phyloP scores from a whole-genome alignment of 2,888 invertebrate species.

The Saturnia japonica region DNA sequence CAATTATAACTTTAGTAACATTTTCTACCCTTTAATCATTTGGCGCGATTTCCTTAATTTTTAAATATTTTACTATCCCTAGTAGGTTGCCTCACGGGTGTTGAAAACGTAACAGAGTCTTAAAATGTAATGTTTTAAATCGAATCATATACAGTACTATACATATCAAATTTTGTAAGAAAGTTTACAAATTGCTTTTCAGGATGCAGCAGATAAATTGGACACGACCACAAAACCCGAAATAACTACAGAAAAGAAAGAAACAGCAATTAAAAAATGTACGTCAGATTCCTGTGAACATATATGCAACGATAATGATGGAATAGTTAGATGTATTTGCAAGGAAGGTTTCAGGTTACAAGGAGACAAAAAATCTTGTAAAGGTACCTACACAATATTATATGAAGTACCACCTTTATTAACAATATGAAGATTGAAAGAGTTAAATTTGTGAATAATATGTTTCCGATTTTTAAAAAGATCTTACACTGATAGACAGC shows the following conservation, averaged over 20 bases:
- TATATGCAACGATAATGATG: conserved; percentile 58
- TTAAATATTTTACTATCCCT: too few relatives aligned
- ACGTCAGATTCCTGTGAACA: conserved; percentile 63
- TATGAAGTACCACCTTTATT: neutral
- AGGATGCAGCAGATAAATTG: conserved; percentile 59
- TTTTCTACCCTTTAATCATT: too few relatives aligned
- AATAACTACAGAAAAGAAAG: conserved; percentile 39
- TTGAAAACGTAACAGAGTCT: too few relatives aligned
- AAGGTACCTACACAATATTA: conserved; percentile 51
- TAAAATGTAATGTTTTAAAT: neutral
- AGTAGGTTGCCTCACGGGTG: too few relatives aligned
- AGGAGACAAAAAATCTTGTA: conserved; percentile 63
- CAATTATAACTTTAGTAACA: too few relatives aligned
- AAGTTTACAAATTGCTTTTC: conserved; percentile 18
- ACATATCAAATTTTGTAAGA: neutral
- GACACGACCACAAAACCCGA: conserved; percentile 48
- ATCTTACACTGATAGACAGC: too few relatives aligned
- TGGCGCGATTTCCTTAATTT: too few relatives aligned
- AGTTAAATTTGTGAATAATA: too few relatives aligned
- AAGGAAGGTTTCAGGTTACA: conserved; percentile 61
- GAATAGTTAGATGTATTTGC: conserved; percentile 58
- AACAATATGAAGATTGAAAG: too few relatives aligned
- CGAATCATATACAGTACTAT: neutral
- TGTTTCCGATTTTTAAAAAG: too few relatives aligned
- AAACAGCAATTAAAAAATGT: conserved; percentile 50